These are phyloP conservation scores for Columba janthina DNA, from an alignment of 2,113 vertebrate genomes.

Conservation along the genomic window DNA sequence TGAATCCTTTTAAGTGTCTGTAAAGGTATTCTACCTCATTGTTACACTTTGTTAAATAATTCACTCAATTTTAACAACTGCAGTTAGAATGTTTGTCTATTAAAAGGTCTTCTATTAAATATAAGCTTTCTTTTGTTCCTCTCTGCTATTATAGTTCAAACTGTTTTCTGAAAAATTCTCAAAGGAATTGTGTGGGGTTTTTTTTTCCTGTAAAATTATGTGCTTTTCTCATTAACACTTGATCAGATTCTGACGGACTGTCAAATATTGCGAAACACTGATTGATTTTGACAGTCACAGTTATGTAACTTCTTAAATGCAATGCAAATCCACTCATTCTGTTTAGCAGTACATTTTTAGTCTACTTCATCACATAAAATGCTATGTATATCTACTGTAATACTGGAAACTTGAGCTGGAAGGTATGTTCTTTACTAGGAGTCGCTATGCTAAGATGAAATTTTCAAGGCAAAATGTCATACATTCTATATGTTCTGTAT, in stretches of 20 bases:
- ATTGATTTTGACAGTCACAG: neutral
- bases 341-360: neutral
- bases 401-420: neutral
- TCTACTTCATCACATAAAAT: neutral
- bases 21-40: neutral
- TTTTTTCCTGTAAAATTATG: neutral
- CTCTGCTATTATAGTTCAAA: neutral
- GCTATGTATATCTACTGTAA: neutral
- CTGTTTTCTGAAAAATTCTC: neutral
- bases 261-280: neutral
- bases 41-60: neutral
- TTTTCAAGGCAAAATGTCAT: neutral
- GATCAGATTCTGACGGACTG: neutral
- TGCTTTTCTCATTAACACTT: neutral
- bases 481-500: neutral
- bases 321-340: neutral
- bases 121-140: neutral
- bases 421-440: neutral
- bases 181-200: neutral
- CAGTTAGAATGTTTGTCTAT: neutral
- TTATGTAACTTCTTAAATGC: neutral
- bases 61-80: neutral
- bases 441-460: neutral
- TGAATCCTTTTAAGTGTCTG: neutral
- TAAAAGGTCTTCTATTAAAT: neutral